Evolutionary conservation across 2,113 vertebrate genomes (phyloP).

Genomic region (Mustelus asterias): DNA sequence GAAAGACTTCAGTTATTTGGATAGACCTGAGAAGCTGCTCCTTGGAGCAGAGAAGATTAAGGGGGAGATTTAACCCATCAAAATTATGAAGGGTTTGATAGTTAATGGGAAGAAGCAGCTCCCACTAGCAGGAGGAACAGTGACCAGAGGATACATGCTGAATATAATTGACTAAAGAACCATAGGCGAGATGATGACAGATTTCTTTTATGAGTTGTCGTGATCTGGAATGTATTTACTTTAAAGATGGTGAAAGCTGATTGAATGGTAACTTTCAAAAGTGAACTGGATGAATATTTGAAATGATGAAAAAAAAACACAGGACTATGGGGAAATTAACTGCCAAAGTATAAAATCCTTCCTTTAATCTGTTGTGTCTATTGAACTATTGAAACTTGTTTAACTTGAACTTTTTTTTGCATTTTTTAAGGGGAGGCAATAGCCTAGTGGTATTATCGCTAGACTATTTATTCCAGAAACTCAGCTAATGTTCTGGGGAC

Average conservation of each 20-base stretch:
- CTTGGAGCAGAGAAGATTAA: background rate
- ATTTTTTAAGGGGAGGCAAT: too few relatives aligned
- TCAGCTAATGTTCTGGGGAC: too few relatives aligned
- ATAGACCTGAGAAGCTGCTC: background rate
- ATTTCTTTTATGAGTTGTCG: background rate
- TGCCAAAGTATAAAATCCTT: background rate
- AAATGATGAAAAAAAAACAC: background rate
- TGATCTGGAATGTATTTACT: background rate
- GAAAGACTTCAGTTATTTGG: background rate
- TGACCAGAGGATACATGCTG: background rate
- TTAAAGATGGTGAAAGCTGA: background rate
- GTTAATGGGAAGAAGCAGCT: background rate
- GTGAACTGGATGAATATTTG: background rate
- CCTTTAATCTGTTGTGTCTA: background rate
- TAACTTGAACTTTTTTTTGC: background rate
- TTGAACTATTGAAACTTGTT: too few relatives aligned
- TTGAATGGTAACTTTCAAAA: background rate
- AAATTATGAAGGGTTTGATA: background rate
- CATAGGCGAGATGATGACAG: background rate
- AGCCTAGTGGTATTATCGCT: too few relatives aligned
- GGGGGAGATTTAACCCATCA: background rate
- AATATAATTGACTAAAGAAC: background rate
- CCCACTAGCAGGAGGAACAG: background rate
- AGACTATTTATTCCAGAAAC: too few relatives aligned
- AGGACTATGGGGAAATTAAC: background rate